Base-by-base conservation (phyloP, 2,888 invertebrate genomes). In the Tachina lurida region DNA sequence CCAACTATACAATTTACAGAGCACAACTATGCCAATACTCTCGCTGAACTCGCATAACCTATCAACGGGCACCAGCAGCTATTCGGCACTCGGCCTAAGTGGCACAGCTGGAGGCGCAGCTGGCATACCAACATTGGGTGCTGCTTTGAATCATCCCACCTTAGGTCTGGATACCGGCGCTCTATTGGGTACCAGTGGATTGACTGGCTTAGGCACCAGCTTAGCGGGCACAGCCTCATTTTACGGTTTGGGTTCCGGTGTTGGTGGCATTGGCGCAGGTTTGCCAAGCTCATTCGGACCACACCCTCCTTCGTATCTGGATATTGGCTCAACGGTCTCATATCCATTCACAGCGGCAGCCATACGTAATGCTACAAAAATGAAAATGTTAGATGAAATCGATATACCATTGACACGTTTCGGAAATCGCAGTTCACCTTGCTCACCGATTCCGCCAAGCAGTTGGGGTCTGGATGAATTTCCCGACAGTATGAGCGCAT, bases 341-440 rank as follows among this genome's bases (percentile, higher is more conserved):
- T 94, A 92, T 89, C 91, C 93, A 4, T 96, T 95, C 89, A 90
- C 91, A 56, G 95, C 95, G 83, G 95, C 95, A 90, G 95, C 96
- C 19, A 92, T 96, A 86, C 92, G 95, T 92, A 93, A 95, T 92
- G 93, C 94, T 52, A 92, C 94, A 73, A 96, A 96, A 92, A 93
- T 95, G 92, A 96, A 96, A 92, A 95, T 95, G 86, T 93, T 96
- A 91, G 96, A 96, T 89, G 96, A 96, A 91, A 95, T 95, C 86
- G 96, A 96, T 89, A 93, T 96, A 87, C 95, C 95, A 87, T 90
- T 95, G 89, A 93, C 94, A 89, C 94, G 95, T 90, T 95, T 94
- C 90, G 94, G 93, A 70, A 94, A 94, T 88, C 93, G 95, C 89
- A 94, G 94, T 58, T 95, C 95, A 58, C 95, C 95, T n/a, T 95